phyloP scores from a whole-genome alignment of 2,113 vertebrate genomes.

The Deroptyus accipitrinus region DNA sequence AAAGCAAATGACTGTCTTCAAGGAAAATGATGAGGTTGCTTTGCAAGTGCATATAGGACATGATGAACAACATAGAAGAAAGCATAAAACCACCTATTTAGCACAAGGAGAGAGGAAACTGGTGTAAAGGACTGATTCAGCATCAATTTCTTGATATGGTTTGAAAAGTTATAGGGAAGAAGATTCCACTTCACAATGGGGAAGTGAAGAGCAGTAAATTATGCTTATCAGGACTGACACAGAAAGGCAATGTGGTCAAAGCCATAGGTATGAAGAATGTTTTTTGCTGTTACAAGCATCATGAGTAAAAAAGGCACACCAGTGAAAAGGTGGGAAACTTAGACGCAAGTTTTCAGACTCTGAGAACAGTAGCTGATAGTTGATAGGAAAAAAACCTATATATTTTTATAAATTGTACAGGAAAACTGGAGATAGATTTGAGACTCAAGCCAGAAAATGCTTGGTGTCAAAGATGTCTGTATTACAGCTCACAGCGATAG shows the following conservation, averaged over 20 bases:
- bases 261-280: background rate
- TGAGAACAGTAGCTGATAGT: background rate
- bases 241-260: background rate
- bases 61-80: background rate
- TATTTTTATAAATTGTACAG: background rate
- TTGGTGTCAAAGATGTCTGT: background rate
- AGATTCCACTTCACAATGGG: background rate
- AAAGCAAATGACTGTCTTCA: background rate
- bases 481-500: background rate
- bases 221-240: background rate
- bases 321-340: background rate
- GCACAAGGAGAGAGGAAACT: background rate
- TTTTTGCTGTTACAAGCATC: background rate
- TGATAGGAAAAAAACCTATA: background rate
- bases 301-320: background rate
- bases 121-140: background rate
- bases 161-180: background rate
- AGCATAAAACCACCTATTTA: background rate
- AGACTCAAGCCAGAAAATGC: background rate
- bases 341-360: background rate
- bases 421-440: background rate
- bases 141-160: background rate
- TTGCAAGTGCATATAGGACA: background rate
- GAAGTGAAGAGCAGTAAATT: background rate
- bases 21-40: background rate